These are phyloP conservation scores for Protobothrops flavoviridis DNA, from an alignment of 2,113 vertebrate species.

Conservation along the genomic window DNA sequence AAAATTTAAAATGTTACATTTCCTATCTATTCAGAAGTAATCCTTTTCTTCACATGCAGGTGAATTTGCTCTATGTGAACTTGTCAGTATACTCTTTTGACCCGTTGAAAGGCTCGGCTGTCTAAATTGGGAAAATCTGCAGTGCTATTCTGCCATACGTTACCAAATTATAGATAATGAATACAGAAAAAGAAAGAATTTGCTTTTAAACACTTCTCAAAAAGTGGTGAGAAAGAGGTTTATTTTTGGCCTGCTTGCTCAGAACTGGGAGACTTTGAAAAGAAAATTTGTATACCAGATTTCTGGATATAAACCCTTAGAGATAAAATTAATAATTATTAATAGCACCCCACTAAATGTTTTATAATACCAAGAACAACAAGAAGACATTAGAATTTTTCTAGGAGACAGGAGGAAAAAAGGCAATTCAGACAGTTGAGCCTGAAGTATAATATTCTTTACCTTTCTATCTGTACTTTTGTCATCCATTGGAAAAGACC, in stretches of 20 bases:
- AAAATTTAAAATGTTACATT: neutral
- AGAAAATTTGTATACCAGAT: neutral
- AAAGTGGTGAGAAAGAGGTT: neutral
- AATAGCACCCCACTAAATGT: neutral
- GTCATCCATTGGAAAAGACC: neutral
- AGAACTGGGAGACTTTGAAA: neutral
- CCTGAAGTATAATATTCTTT: neutral
- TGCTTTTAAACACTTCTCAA: neutral
- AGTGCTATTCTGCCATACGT: neutral
- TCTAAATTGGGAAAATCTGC: neutral
- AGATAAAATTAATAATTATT: neutral
- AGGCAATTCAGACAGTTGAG: neutral
- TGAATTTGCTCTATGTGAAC: neutral
- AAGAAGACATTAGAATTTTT: neutral
- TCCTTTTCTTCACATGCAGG: neutral
- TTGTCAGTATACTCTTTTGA: neutral
- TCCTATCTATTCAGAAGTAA: neutral
- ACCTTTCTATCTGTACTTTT: neutral
- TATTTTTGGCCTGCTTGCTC: neutral
- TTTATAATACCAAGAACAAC: neutral
- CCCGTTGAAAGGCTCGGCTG: neutral
- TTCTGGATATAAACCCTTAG: neutral
- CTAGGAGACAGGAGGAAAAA: neutral
- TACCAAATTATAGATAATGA: neutral
- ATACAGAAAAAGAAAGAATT: neutral